phyloP scores from a whole-genome alignment of 30 jellyfish, hydroid and myxozoan genomes.

The Turritopsis dohrnii region DNA sequence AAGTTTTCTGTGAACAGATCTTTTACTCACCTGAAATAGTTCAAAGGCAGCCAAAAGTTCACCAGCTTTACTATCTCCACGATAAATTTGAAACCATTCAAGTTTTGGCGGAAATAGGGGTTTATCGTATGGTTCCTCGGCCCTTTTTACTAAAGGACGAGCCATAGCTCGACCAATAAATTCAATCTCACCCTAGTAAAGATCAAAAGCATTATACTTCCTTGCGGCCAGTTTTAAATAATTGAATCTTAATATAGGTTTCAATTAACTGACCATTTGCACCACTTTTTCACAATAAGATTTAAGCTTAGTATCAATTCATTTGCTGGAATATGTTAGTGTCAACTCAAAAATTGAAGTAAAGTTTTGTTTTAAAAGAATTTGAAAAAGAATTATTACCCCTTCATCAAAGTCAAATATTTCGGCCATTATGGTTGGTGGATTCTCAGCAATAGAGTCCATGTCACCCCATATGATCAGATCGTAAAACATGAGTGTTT shows the following conservation, averaged over 20 bases:
- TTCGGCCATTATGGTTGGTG: slow-evolving; percentile 47
- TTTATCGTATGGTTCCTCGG: slow-evolving; percentile 44
- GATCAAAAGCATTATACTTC: background rate
- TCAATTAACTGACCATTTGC: too few relatives aligned
- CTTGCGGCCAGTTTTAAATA: too few relatives aligned
- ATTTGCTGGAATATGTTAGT: too few relatives aligned
- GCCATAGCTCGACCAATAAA: slow-evolving; percentile 59
- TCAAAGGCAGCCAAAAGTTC: slow-evolving; percentile 54
- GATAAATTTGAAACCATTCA: slow-evolving; percentile 57
- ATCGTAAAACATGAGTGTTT: slow-evolving; percentile 29
- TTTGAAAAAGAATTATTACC: slow-evolving; percentile 10
- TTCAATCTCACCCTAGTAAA: slow-evolving; percentile 49
- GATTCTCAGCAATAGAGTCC: slow-evolving; percentile 38
- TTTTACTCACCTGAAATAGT: slow-evolving; percentile 45
- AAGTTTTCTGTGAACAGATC: too few relatives aligned
- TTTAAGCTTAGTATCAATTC: too few relatives aligned
- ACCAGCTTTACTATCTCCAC: slow-evolving; percentile 46
- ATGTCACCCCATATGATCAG: slow-evolving; percentile 37
- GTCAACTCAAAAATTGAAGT: too few relatives aligned
- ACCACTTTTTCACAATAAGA: too few relatives aligned
- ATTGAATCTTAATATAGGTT: too few relatives aligned
- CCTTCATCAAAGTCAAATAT: slow-evolving; percentile 44
- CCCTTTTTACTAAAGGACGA: slow-evolving; percentile 45
- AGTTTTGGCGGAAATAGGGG: slow-evolving; percentile 57
- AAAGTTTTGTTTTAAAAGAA: too few relatives aligned